A percentile compares a stretch with the other conserved stretches of the same genome.
phyloP scores from a whole-genome alignment of 2,113 vertebrate genomes.

The Pseudopodoces humilis region DNA sequence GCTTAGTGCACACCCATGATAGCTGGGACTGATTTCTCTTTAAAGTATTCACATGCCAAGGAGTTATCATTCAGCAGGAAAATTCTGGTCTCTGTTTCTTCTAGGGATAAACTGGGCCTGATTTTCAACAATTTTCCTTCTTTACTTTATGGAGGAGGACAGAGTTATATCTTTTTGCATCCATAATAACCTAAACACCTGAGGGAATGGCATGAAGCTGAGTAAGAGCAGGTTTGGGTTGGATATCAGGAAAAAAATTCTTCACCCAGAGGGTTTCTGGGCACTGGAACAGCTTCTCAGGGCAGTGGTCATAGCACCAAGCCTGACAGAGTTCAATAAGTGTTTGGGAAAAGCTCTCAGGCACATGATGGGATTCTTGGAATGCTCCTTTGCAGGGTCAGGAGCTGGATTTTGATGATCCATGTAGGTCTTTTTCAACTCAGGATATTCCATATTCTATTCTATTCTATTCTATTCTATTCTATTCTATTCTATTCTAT shows the following conservation, averaged over 20 bases:
- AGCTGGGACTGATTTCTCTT: not conserved
- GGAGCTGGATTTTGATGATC: fast-evolving
- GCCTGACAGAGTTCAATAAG: not conserved
- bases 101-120: not conserved
- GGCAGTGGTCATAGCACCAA: not conserved
- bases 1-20: not conserved
- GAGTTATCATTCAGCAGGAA: not conserved
- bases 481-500: not conserved
- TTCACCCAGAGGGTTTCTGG: not conserved
- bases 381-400: not conserved
- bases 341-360: not conserved
- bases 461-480: not conserved
- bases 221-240: not conserved
- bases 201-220: not conserved
- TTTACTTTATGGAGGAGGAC: not conserved
- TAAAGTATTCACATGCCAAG: not conserved
- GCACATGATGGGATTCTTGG: not conserved
- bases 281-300: not conserved
- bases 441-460: not conserved
- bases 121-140: not conserved
- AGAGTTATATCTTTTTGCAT: not conserved
- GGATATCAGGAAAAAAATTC: not conserved
- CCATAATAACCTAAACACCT: not conserved
- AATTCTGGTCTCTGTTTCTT: not conserved
- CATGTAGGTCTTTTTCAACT: not conserved